phyloP scores from a whole-genome alignment of 2,888 invertebrate genomes.

The Meiosimyza platycephala region DNA sequence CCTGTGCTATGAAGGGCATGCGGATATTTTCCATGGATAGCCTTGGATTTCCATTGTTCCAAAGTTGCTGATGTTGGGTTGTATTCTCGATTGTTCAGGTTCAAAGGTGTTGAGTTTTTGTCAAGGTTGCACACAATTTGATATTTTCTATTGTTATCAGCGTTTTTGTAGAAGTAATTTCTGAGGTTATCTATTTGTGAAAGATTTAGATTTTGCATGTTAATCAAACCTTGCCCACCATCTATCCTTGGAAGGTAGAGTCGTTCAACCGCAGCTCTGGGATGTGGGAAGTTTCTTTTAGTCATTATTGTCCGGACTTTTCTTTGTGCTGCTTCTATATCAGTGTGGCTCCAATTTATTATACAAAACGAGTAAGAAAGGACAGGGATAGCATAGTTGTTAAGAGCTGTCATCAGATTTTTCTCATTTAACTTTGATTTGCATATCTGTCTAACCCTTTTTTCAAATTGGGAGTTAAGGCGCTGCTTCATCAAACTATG shows the following conservation, averaged over 20 bases:
- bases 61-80: not conserved
- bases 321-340: too few relatives aligned
- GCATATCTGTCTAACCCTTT: not conserved
- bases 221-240: not conserved
- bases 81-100: not conserved
- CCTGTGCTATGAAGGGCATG: not conserved
- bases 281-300: too few relatives aligned
- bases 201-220: not conserved
- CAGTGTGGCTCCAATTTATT: constrained; percentile 12
- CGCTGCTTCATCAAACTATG: too few relatives aligned
- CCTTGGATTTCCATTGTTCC: not conserved
- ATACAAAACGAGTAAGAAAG: constrained; percentile 9
- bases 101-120: not conserved
- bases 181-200: not conserved
- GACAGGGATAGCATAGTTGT: constrained; percentile 2
- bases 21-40: too few relatives aligned
- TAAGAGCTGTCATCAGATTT: constrained; percentile 9
- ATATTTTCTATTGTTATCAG: too few relatives aligned
- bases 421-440: constrained; percentile 9
- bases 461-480: too few relatives aligned
- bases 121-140: too few relatives aligned
- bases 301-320: too few relatives aligned
- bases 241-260: not conserved
- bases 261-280: too few relatives aligned
- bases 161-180: not conserved